A percentile compares a stretch with the other conserved stretches of the same genome.
Evolutionary conservation across 2,113 vertebrate genomes (phyloP).

Genomic region (Dasyurus viverrinus): DNA sequence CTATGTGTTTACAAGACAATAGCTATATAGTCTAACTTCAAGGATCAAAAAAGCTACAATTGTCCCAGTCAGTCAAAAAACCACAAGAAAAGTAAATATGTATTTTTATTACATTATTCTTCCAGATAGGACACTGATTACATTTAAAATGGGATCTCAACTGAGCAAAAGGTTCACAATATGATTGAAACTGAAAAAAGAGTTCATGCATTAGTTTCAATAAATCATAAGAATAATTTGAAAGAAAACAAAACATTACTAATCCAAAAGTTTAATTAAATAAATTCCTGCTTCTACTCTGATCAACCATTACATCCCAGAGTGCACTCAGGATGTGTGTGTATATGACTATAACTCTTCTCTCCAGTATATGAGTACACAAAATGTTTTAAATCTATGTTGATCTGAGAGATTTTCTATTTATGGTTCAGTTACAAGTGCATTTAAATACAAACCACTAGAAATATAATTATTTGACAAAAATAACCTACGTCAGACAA

Average conservation of each 20-base stretch:
- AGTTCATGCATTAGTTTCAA: neutral
- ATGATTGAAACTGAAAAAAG: neutral
- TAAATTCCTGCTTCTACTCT: neutral
- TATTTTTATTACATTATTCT: neutral
- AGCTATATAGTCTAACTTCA: neutral
- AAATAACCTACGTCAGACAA: slow-evolving; percentile 16
- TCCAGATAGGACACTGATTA: neutral
- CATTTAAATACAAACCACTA: neutral
- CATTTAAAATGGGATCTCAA: too few species aligned
- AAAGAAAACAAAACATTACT: neutral
- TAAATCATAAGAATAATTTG: neutral
- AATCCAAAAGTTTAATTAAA: neutral
- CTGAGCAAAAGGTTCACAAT: neutral
- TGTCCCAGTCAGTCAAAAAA: neutral
- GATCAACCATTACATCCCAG: neutral
- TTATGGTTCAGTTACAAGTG: neutral
- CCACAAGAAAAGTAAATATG: neutral
- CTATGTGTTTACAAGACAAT: neutral
- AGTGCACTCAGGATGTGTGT: neutral
- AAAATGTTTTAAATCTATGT: slow-evolving; percentile 14
- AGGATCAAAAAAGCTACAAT: too few species aligned
- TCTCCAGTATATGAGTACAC: slow-evolving; percentile 14
- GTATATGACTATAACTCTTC: slow-evolving; percentile 1
- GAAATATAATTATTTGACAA: slow-evolving; percentile 28
- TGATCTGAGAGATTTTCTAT: slow-evolving; percentile 28